Conservation (phyloP, 2,797 vertebrate genomes). For the Lepilemur ruficaudatus region DNA sequence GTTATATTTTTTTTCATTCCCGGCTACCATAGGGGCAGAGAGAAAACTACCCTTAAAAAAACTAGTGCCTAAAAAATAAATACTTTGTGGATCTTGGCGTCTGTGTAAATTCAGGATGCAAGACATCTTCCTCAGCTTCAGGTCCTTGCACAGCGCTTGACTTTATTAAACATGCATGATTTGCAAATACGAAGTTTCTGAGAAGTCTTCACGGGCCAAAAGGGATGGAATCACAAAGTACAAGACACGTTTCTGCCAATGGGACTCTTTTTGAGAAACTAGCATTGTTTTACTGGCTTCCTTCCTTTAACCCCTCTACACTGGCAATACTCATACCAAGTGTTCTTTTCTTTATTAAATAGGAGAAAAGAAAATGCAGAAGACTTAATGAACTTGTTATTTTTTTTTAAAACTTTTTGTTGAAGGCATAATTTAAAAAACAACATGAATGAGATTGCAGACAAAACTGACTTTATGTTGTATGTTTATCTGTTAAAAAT, state of each 20-base stretch:
- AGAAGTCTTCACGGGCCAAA: not conserved
- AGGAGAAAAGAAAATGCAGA: not conserved
- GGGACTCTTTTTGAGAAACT: not conserved
- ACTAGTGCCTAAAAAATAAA: not conserved
- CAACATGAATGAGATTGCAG: not conserved
- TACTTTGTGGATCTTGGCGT: not conserved
- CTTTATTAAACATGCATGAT: not conserved
- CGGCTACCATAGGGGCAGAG: not conserved
- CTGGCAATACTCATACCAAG: not conserved
- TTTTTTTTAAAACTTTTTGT: not conserved
- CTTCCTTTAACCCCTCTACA: not conserved
- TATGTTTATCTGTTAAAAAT: not conserved
- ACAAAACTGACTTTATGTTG: not conserved
- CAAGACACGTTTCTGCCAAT: not conserved
- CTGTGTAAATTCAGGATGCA: not conserved
- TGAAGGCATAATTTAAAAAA: not conserved
- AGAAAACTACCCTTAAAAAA: not conserved
- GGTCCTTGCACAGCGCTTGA: not conserved
- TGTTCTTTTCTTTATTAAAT: not conserved
- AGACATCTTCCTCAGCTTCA: not conserved
- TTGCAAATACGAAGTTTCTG: not conserved
- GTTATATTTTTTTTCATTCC: not conserved
- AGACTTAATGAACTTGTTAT: not conserved
- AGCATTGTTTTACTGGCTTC: not conserved
- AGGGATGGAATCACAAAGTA: not conserved